Evolutionary conservation across 2,888 invertebrate genomes (phyloP).

Genomic region (Stenolophus ochropezus): DNA sequence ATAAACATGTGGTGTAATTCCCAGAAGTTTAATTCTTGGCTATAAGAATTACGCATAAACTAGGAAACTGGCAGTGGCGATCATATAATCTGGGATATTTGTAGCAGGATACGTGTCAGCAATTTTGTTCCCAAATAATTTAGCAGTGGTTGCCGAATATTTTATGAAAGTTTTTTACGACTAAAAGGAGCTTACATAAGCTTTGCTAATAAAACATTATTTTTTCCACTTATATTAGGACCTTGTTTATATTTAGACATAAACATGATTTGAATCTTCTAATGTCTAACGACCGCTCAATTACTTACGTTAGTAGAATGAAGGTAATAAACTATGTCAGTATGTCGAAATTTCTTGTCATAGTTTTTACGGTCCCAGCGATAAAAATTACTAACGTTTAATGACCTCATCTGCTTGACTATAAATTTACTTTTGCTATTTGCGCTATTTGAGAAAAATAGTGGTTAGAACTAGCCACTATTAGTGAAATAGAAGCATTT

Average conservation of each 20-base stretch:
- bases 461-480: no score
- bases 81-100: not conserved
- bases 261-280: not conserved
- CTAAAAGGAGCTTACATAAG: not conserved
- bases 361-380: no score
- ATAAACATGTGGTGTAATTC: no score
- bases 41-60: not conserved
- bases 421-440: no score
- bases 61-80: not conserved
- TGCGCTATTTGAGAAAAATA: no score
- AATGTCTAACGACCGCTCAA: no score
- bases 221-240: not conserved
- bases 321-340: no score
- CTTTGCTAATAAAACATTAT: not conserved
- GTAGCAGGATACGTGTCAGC: not conserved
- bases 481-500: no score
- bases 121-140: not conserved
- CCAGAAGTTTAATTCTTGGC: not conserved
- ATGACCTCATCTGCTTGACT: no score
- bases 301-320: no score
- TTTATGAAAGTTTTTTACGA: not conserved
- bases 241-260: not conserved
- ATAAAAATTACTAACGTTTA: no score
- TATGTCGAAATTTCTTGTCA: no score
- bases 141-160: not conserved